Conservation (phyloP, 2,888 invertebrate genomes). For the Drosophila yooni region DNA sequence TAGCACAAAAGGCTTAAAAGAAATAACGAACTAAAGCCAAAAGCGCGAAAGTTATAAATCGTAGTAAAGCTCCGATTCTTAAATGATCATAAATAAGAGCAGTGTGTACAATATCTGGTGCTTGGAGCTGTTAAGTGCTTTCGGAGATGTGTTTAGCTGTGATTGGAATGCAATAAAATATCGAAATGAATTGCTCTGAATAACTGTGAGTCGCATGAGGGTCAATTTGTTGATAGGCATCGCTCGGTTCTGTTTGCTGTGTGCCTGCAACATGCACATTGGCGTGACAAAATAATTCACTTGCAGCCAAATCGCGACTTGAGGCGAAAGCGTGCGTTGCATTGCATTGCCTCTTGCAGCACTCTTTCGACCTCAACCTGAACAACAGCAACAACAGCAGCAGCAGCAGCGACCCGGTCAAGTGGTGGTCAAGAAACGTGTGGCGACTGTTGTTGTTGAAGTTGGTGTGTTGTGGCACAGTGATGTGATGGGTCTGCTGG, state of each 20-base stretch:
- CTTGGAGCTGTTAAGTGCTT: slow-evolving; percentile 34
- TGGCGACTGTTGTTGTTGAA: slow-evolving; percentile 30
- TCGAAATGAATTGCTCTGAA: slow-evolving; percentile 51
- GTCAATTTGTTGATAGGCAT: slow-evolving; percentile 68
- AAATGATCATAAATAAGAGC: background rate
- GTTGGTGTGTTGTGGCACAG: slow-evolving; percentile 23
- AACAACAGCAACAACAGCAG: background rate
- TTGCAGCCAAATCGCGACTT: slow-evolving; percentile 35
- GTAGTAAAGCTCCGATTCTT: background rate
- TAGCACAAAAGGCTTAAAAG: background rate
- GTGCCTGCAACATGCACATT: slow-evolving; percentile 65
- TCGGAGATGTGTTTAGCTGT: slow-evolving; percentile 1
- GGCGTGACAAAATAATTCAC: slow-evolving; percentile 61
- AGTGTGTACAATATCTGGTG: background rate
- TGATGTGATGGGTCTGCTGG: slow-evolving; percentile 24
- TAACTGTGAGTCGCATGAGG: slow-evolving; percentile 49
- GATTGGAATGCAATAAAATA: slow-evolving; percentile 31
- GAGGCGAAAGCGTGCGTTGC: slow-evolving; percentile 32
- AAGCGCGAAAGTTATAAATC: background rate
- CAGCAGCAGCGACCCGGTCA: slow-evolving; percentile 34
- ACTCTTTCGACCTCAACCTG: slow-evolving; percentile 12
- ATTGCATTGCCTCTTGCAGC: background rate
- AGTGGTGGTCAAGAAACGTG: slow-evolving; percentile 41
- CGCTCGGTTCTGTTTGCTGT: slow-evolving; percentile 20
- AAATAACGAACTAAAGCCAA: background rate